These are phyloP conservation scores for Tapirus indicus DNA, from an alignment of 2,797 vertebrate species.

Conservation along the genomic window DNA sequence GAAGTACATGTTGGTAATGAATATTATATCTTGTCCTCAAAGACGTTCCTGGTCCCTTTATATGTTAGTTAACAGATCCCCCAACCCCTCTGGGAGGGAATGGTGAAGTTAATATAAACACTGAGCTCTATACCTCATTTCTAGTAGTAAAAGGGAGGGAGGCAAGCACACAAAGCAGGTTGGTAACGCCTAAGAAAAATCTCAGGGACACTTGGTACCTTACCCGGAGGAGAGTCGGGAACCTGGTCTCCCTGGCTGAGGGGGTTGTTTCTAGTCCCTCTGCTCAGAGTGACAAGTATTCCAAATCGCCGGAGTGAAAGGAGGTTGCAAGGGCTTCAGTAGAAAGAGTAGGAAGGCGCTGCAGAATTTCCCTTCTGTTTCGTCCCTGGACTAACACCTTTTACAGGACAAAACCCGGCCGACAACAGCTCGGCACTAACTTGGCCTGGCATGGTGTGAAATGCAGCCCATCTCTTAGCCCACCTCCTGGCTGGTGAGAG, in stretches of 20 bases:
- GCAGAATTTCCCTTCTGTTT: neutral
- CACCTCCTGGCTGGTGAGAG: neutral
- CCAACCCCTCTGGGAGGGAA: conserved; percentile 48
- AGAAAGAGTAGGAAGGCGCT: neutral
- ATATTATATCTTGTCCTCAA: conserved; percentile 37
- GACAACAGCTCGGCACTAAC: neutral
- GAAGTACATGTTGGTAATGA: conserved; percentile 60
- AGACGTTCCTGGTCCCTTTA: conserved; percentile 37
- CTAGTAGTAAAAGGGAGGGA: neutral
- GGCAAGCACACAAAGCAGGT: neutral
- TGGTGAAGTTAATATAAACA: conserved; percentile 47
- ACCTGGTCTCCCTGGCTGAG: neutral
- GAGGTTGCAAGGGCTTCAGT: neutral
- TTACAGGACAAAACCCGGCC: neutral
- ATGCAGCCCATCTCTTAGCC: neutral
- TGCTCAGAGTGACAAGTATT: neutral
- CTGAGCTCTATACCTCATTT: conserved; percentile 38
- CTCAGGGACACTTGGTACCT: neutral
- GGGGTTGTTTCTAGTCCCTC: neutral
- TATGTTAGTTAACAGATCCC: neutral
- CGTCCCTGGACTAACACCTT: neutral
- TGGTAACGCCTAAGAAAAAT: neutral
- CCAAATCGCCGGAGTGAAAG: neutral
- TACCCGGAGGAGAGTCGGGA: neutral
- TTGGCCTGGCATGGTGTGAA: neutral